Evolutionary conservation across 2,888 invertebrate genomes (phyloP).

Genomic region (Drosophila subsilvestris): DNA sequence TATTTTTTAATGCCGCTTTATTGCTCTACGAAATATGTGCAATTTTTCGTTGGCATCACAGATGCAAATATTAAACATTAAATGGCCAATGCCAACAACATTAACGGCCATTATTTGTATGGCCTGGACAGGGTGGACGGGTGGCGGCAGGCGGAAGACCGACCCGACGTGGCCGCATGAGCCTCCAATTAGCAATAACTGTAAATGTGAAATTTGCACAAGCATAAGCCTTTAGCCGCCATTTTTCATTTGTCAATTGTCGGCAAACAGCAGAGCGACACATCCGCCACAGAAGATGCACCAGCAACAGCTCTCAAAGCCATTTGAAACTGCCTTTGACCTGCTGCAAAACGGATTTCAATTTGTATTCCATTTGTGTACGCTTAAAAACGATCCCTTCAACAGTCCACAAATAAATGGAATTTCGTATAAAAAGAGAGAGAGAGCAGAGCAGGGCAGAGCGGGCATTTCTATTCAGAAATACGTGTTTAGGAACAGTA

Average conservation of each 20-base stretch:
- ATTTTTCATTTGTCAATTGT: conserved; percentile 75
- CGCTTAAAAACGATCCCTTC: conserved; percentile 50
- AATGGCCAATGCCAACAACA: conserved; percentile 75
- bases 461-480: conserved; percentile 12
- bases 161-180: conserved; percentile 65
- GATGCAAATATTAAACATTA: conserved; percentile 70
- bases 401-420: neutral
- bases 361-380: conserved; percentile 21
- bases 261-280: conserved; percentile 56
- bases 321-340: conserved; percentile 2
- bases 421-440: neutral
- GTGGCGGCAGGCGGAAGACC: conserved; percentile 3
- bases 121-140: conserved; percentile 12
- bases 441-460: no score
- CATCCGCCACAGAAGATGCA: neutral
- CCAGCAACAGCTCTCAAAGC: conserved; percentile 10
- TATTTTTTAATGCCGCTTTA: no score
- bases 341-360: conserved; percentile 12
- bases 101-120: conserved; percentile 72
- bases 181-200: conserved; percentile 79
- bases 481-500: no score
- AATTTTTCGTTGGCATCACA: no score
- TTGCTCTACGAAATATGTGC: no score
- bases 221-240: conserved; percentile 70
- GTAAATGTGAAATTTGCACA: conserved; percentile 79